Conservation (phyloP, 2,797 vertebrate genomes). For the Pangasius sanitwongsei region DNA sequence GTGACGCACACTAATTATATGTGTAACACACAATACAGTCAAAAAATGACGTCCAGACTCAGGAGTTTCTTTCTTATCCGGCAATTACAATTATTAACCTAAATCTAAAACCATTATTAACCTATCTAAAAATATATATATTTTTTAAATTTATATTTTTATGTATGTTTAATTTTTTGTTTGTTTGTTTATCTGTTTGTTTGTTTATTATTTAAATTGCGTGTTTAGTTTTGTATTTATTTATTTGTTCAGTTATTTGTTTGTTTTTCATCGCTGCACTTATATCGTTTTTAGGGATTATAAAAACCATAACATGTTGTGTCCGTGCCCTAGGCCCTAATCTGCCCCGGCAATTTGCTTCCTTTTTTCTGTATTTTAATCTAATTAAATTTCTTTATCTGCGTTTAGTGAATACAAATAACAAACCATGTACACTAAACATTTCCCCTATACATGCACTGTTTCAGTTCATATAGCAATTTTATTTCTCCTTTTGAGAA, state of each 20-base stretch:
- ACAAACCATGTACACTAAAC: not conserved
- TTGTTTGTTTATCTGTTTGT: not conserved
- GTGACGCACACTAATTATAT: not conserved
- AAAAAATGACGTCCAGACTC: not conserved
- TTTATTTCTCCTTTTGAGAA: conserved; percentile 56
- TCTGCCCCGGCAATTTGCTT: not conserved
- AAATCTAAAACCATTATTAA: too few species aligned
- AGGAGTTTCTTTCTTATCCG: not conserved
- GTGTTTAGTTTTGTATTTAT: not conserved
- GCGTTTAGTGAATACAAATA: not conserved
- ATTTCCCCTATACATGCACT: not conserved
- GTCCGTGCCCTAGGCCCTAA: not conserved
- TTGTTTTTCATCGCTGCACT: not conserved
- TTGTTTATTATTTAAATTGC: not conserved
- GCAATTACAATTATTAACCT: too few species aligned
- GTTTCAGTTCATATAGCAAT: not conserved
- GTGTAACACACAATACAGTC: not conserved
- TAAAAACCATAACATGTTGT: not conserved
- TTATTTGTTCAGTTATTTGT: not conserved
- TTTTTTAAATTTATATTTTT: too few species aligned
- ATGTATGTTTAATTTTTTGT: too few species aligned
- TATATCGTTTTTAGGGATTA: not conserved
- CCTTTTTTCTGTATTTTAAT: not conserved
- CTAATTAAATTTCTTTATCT: not conserved
- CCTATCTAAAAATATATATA: not conserved